Conservation (phyloP, 2,888 invertebrate species). For the Tetropium fuscum region DNA sequence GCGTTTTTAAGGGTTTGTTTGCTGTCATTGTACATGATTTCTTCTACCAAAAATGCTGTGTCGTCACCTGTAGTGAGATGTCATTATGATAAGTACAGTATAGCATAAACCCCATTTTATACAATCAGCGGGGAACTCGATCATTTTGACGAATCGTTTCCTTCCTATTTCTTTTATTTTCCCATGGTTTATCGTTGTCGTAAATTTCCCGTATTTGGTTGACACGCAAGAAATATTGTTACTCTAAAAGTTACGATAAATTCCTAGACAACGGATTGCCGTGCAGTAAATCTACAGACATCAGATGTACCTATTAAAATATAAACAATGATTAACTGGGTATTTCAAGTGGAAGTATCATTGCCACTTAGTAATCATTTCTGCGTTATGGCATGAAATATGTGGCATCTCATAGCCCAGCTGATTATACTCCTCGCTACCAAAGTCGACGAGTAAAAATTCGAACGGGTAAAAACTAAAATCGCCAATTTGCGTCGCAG, state of each 20-base stretch:
- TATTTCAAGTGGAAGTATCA: too few relatives aligned
- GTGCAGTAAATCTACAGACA: background rate
- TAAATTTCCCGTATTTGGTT: background rate
- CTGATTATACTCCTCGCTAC: too few relatives aligned
- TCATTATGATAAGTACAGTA: constrained; percentile 14
- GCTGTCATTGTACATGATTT: constrained; percentile 3
- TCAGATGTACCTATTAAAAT: too few relatives aligned
- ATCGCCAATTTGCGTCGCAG: too few relatives aligned
- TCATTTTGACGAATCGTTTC: constrained; percentile 16
- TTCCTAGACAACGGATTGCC: background rate
- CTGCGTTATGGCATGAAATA: too few relatives aligned
- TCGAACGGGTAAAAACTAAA: too few relatives aligned
- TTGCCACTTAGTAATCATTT: too few relatives aligned
- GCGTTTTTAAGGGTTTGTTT: constrained; percentile 1
- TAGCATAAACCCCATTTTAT: constrained; percentile 19
- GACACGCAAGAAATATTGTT: background rate
- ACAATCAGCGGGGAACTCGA: constrained; percentile 13
- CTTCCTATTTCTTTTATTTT: constrained; percentile 18
- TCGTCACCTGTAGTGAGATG: constrained; percentile 12
- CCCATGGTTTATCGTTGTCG: constrained; percentile 12
- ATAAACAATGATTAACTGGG: too few relatives aligned
- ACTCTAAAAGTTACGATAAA: background rate
- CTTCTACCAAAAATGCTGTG: constrained; percentile 5
- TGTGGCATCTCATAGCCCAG: too few relatives aligned
- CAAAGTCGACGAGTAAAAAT: too few relatives aligned